Evolutionary conservation across 2,888 invertebrate species (phyloP).

Genomic region (Eledone cirrhosa): DNA sequence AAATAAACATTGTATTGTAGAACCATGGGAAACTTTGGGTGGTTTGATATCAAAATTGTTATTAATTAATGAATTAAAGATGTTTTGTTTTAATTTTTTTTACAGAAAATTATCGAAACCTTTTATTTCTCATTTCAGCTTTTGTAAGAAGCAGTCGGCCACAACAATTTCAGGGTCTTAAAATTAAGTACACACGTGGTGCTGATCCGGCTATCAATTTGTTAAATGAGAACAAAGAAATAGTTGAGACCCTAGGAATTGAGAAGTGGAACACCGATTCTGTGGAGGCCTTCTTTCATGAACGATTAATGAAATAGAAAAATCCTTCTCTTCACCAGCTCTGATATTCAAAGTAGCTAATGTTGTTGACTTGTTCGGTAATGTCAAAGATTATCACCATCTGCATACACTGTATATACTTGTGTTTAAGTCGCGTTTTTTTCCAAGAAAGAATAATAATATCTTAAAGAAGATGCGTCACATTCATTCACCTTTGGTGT

Average conservation of each 20-base stretch:
- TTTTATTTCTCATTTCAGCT: slow-evolving; percentile 71
- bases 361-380: too few relatives aligned
- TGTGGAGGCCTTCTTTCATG: slow-evolving; percentile 93
- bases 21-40: too few relatives aligned
- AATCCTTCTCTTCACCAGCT: not conserved
- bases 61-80: not conserved
- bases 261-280: slow-evolving; percentile 99
- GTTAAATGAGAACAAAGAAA: slow-evolving; percentile 79
- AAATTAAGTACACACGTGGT: slow-evolving; percentile 77
- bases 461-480: too few relatives aligned
- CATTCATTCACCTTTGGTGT: too few relatives aligned
- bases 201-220: slow-evolving; percentile 94
- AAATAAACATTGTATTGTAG: too few relatives aligned
- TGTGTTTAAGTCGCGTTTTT: too few relatives aligned
- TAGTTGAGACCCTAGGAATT: slow-evolving; percentile 88
- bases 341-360: not conserved
- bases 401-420: too few relatives aligned
- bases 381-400: too few relatives aligned
- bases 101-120: not conserved
- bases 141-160: slow-evolving; percentile 94
- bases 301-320: slow-evolving; percentile 74
- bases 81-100: not conserved
- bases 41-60: not conserved
- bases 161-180: slow-evolving; percentile 87
- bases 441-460: too few relatives aligned